Conservation (phyloP, 37 sponge, comb jelly and placozoan genomes). For the Oscarella lobularis region DNA sequence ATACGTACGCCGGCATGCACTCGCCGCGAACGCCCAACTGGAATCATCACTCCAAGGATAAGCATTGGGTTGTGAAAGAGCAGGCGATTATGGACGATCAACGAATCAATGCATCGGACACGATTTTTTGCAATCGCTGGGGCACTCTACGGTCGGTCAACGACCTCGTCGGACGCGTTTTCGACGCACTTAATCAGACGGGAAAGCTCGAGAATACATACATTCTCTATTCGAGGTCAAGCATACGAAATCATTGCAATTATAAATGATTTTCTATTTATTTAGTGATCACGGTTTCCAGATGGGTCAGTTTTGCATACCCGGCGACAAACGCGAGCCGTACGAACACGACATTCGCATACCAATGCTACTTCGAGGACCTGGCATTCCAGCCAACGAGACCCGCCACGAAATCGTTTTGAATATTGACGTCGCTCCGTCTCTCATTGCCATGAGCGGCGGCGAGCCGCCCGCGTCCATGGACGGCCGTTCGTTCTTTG, state of each 20-base stretch:
- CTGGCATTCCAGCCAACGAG: constrained; percentile 15
- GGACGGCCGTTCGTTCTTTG: constrained; percentile 53
- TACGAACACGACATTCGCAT: constrained; percentile 71
- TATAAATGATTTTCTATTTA: neutral
- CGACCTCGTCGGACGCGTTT: constrained; percentile 40
- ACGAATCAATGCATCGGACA: constrained; percentile 17
- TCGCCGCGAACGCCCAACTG: constrained; percentile 68
- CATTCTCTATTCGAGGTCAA: constrained; percentile 18
- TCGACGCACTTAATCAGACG: constrained; percentile 12
- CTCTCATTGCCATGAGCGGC: constrained; percentile 36
- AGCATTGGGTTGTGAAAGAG: constrained; percentile 45
- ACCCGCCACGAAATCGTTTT: constrained; percentile 34
- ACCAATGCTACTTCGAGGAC: constrained; percentile 43
- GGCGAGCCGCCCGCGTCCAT: constrained; percentile 29
- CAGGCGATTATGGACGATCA: constrained; percentile 21
- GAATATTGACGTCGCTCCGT: constrained; percentile 65
- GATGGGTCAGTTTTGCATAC: constrained; percentile 62
- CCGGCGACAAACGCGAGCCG: constrained; percentile 63
- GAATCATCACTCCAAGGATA: constrained; percentile 41
- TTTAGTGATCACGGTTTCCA: constrained; percentile 82
- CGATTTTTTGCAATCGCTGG: constrained; percentile 51
- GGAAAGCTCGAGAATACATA: constrained; percentile 45
- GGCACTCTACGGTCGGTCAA: constrained; percentile 59
- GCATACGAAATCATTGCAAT: constrained; percentile 2
- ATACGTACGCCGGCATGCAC: constrained; percentile 12